Base-by-base conservation (phyloP, 2,888 invertebrate species). In the Bombylius discolor region DNA sequence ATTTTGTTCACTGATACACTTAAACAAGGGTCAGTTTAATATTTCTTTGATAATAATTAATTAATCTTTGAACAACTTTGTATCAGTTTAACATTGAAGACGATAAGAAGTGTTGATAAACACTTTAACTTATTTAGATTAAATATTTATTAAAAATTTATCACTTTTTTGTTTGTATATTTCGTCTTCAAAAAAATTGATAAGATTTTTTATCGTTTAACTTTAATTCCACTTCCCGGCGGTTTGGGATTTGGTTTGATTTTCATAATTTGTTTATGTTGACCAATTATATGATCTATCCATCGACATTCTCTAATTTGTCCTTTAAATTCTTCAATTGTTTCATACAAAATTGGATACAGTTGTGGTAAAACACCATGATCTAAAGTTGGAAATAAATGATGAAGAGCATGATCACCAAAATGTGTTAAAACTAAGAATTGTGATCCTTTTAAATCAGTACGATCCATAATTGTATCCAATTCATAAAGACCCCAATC, bases 401-500 rank as follows among this genome's bases (percentile, higher is more conserved):
- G 91, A 69, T 91, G 90, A 3, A 90, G 73, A 0, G 79, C 78
- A 67, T 91, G 91, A 58, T 86, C 83, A 0, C 90, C 90, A 64
- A 88, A 90, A 58, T 82, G 79, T 0, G 85, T 84, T 54, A 89
- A 68, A 1, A 81, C 80, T 59, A 85, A 72, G 66, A 86, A 83
- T 59, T 81, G 78, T 47, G 80, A 81, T 13, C 82, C 80, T 11
- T 81, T 81, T 58, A 84, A 76, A 60, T 87, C 84, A 31, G 79
- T 75, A 60, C 88, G 78, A 66, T 88, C 89, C 39, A 84, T 80
- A 0, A 87, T 78, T 0, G 88, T 81, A 65, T 89, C 86, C 60
- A 89, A 64, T 70, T 89, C 87, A 64, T 82, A 80, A 1, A 89
- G 68, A 4, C 89, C 90, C 88, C 89, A 90, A 68, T 90, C 90